Evolutionary conservation across 2,113 vertebrate species (phyloP).

Genomic region (Emydura subglobosa): DNA sequence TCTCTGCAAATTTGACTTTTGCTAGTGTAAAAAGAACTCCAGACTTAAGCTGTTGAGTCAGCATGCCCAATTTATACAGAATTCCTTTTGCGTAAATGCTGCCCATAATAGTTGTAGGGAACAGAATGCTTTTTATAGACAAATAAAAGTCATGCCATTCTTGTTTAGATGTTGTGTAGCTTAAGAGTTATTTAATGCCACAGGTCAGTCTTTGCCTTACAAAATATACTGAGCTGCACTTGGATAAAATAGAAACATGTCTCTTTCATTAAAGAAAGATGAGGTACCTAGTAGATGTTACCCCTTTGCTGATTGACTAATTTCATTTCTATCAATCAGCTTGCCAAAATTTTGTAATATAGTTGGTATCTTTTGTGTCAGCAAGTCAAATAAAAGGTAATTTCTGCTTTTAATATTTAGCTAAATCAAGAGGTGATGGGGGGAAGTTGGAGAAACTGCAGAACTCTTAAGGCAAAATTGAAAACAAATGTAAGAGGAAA

Average conservation of each 20-base stretch:
- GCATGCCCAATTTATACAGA: slow-evolving; percentile 58
- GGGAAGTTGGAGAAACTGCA: neutral
- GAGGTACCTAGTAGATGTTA: neutral
- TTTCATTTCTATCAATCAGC: neutral
- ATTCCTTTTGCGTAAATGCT: slow-evolving; percentile 70
- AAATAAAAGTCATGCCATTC: slow-evolving; percentile 55
- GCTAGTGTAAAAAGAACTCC: slow-evolving; percentile 50
- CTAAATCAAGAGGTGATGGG: neutral
- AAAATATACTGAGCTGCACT: neutral
- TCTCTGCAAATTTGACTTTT: slow-evolving; percentile 53
- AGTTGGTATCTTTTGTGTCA: neutral
- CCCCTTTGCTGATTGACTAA: neutral
- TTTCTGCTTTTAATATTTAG: neutral
- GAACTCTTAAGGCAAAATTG: neutral
- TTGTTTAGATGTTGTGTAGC: slow-evolving; percentile 38
- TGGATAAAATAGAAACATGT: slow-evolving; percentile 34
- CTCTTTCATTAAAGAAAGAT: slow-evolving; percentile 5
- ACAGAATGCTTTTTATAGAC: slow-evolving; percentile 69
- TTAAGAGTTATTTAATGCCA: neutral
- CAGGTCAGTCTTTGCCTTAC: slow-evolving; percentile 15
- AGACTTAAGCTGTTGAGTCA: slow-evolving; percentile 39
- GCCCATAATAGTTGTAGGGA: slow-evolving; percentile 59
- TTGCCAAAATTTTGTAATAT: neutral
- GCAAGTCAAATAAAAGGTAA: neutral
- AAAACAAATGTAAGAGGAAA: neutral